Evolutionary conservation across 2,888 invertebrate species (phyloP), one percentile per base, ranked within the genome.

Genomic region (Idaea aversata): DNA sequence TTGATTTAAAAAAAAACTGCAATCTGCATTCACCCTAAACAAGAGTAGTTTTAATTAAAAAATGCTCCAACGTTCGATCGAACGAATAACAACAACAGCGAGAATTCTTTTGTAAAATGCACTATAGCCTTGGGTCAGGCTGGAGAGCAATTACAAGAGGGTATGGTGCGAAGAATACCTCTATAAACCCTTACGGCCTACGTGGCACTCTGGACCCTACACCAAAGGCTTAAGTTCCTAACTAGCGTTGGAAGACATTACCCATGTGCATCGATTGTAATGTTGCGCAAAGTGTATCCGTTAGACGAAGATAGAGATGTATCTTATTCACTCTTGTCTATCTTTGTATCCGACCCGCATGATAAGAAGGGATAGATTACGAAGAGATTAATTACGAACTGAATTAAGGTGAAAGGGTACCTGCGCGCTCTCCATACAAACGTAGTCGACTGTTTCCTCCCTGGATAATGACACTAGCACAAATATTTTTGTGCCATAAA

Each of bases 91-190:
- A 10, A 47, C 47, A 6, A 13, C 13, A 4, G 47, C 47, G 47
- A 10, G 10, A 47, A 7, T 47, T 47, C 47, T 47, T 47, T 47
- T 47, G 47, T 47, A 10, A 47, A 10, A 13, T 13, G 47, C 10
- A 47, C 47, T 47, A 13, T 47, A 47, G 13, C 0, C 47, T 47
- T 13, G 47, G 57, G 59, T 66, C 66, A 66, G 66, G 63, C 64
- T 47, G 62, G 61, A 62, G 61, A 62, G 65, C 67, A 70, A 73
- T 70, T 68, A 73, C 65, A 60, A 59, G 60, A 47, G 47, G 61
- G 67, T 68, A 69, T 69, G 72, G 67, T 67, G 68, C 59, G 61
- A 66, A 57, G 62, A 67, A 68, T 62, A 64, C 63, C 65, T 62
- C 67, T 68, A 62, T 61, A 58, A 47, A 47, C 47, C 47, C 47